Conservation (phyloP, 2,888 invertebrate genomes). For the Liodrosophila aerea region DNA sequence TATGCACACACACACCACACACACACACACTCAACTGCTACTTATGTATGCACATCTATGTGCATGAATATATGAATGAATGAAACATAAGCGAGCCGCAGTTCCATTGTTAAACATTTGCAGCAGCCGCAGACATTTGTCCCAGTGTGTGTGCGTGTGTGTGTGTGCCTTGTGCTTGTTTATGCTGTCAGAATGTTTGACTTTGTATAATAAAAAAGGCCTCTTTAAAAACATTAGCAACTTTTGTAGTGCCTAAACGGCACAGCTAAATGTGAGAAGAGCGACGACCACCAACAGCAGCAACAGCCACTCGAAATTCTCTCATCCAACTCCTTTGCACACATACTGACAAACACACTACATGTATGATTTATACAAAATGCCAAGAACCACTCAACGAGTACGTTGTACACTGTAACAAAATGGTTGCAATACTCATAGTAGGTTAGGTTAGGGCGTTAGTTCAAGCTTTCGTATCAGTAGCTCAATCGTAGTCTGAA, state of each 20-base stretch:
- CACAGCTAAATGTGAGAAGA: slow-evolving; percentile 57
- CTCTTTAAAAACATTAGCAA: slow-evolving; percentile 79
- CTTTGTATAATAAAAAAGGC: slow-evolving; percentile 78
- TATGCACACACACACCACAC: slow-evolving; percentile 38
- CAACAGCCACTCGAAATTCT: slow-evolving; percentile 43
- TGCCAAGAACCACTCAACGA: slow-evolving; percentile 29
- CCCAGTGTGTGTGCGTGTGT: slow-evolving; percentile 6
- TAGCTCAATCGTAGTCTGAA: too few relatives aligned
- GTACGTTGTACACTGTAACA: slow-evolving; percentile 28
- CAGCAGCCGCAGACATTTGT: slow-evolving; percentile 49
- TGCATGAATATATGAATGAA: slow-evolving; percentile 65
- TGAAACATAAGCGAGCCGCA: slow-evolving; percentile 68
- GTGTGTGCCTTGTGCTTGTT: slow-evolving; percentile 36
- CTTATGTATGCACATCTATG: slow-evolving; percentile 41
- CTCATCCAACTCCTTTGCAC: slow-evolving; percentile 39
- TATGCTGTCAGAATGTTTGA: slow-evolving; percentile 68
- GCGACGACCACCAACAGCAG: slow-evolving; percentile 8
- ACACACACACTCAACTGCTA: slow-evolving; percentile 32
- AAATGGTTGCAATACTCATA: not conserved
- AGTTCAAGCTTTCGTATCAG: too few relatives aligned
- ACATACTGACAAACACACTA: too few relatives aligned
- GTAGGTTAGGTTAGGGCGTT: not conserved
- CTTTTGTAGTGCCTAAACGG: slow-evolving; percentile 76
- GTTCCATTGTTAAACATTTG: slow-evolving; percentile 62
- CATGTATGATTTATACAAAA: too few relatives aligned